phyloP scores from a whole-genome alignment of 2,797 vertebrate genomes.

The Babyrousa celebensis region DNA sequence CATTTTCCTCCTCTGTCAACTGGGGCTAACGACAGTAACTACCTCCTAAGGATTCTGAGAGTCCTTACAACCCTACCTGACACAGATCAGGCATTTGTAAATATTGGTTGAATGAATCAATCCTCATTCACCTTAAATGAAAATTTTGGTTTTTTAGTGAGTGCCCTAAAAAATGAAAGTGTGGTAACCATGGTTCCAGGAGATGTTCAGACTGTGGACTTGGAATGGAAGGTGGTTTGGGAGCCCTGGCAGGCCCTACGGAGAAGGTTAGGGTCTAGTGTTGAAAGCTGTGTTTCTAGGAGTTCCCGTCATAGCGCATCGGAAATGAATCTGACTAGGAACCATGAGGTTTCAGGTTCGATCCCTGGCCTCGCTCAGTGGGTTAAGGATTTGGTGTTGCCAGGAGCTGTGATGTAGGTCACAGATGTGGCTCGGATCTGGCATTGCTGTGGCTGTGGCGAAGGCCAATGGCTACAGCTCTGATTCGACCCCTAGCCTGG shows the following conservation, averaged over 20 bases:
- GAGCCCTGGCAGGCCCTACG: neutral
- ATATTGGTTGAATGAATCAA: constrained; percentile 16
- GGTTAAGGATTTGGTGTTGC: too few relatives aligned
- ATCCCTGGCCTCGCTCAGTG: too few relatives aligned
- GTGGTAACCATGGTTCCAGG: neutral
- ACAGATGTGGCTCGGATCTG: too few relatives aligned
- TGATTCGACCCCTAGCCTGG: too few relatives aligned
- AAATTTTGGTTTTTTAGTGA: neutral
- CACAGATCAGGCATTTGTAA: constrained; percentile 41
- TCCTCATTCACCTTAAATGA: constrained; percentile 29
- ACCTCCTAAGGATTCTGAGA: neutral
- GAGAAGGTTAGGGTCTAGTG: neutral
- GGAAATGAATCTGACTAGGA: too few relatives aligned
- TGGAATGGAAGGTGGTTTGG: neutral
- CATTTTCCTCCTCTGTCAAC: neutral
- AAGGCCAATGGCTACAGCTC: too few relatives aligned
- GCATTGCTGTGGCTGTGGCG: too few relatives aligned
- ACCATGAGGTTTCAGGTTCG: too few relatives aligned
- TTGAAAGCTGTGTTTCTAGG: neutral
- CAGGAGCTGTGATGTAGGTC: too few relatives aligned
- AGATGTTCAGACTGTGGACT: neutral
- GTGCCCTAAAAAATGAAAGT: constrained; percentile 18
- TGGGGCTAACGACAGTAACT: neutral
- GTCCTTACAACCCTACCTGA: neutral
- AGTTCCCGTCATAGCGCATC: neutral